Conservation (phyloP, 2,113 vertebrate genomes). For the Varanus salvator region DNA sequence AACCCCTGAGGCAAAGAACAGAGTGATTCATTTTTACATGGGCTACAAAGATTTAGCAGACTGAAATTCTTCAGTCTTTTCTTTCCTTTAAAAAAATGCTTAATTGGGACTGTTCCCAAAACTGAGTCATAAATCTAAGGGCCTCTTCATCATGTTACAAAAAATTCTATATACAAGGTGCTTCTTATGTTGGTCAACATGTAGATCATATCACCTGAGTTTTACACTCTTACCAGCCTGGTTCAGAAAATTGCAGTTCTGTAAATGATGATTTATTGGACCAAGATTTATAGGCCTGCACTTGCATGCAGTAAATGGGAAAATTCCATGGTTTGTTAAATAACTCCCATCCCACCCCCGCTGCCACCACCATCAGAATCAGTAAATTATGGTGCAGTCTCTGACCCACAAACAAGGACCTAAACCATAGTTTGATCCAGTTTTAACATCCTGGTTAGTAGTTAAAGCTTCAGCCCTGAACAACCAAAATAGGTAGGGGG, state of each 20-base stretch:
- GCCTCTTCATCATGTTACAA: background rate
- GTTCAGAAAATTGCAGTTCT: background rate
- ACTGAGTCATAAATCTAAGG: constrained; percentile 27
- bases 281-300: background rate
- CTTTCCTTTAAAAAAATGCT: constrained; percentile 19
- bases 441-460: too few relatives aligned
- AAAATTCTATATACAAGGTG: background rate
- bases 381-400: too few relatives aligned
- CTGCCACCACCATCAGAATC: too few relatives aligned
- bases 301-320: background rate
- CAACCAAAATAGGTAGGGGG: too few relatives aligned
- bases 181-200: background rate
- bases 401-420: too few relatives aligned
- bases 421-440: too few relatives aligned
- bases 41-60: constrained; percentile 70
- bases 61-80: constrained; percentile 61
- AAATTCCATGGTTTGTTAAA: background rate
- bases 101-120: constrained; percentile 62
- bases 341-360: too few relatives aligned
- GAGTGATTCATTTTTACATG: constrained; percentile 69
- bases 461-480: too few relatives aligned
- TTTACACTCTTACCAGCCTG: background rate
- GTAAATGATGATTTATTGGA: background rate
- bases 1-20: constrained; percentile 64
- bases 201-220: constrained; percentile 4